phyloP scores from a whole-genome alignment of 1,140 invertebrate species.

The Hetaerina americana region DNA sequence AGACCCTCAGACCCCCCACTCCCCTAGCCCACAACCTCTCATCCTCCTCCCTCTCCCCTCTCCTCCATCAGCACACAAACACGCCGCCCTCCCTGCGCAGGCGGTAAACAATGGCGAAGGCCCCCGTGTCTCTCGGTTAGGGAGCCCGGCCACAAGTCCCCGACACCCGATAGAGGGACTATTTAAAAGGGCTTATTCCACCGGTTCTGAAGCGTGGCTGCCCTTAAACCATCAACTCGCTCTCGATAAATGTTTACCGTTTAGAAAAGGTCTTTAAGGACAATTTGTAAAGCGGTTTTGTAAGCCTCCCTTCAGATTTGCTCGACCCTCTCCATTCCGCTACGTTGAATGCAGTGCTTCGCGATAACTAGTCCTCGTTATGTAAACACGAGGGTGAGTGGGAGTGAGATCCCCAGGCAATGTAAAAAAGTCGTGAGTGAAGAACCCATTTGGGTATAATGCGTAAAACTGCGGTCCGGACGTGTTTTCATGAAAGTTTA shows the following conservation, averaged over 20 bases:
- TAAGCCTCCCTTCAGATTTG: not conserved
- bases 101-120: no score
- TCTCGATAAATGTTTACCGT: not conserved
- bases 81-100: no score
- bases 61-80: no score
- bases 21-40: no score
- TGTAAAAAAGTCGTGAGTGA: not conserved
- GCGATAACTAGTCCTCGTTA: not conserved
- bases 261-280: not conserved
- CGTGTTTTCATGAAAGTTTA: no score
- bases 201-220: not conserved
- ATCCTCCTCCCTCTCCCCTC: no score
- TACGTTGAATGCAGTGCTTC: not conserved
- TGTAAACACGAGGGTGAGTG: not conserved
- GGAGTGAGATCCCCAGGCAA: not conserved
- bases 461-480: not conserved
- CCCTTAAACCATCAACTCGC: not conserved
- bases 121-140: no score
- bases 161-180: not conserved
- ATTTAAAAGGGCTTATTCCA: not conserved
- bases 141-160: not conserved
- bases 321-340: not conserved
- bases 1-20: no score
- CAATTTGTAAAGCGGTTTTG: not conserved
- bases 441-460: not conserved